Conservation (phyloP, 2,113 vertebrate genomes). For the Clarias magur region DNA sequence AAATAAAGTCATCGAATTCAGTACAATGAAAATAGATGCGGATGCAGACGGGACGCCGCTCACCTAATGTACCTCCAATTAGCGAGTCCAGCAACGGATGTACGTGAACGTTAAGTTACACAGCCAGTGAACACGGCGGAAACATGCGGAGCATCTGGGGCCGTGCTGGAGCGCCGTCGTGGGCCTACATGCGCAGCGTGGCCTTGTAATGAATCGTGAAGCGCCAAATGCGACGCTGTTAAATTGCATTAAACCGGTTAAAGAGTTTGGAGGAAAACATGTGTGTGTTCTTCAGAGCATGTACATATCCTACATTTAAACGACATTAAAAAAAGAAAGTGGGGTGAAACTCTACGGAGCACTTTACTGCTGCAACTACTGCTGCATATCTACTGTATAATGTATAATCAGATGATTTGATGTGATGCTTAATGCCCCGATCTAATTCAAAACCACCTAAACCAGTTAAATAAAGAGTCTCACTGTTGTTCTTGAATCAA, state of each 20-base stretch:
- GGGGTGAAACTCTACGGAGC: neutral
- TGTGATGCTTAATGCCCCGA: neutral
- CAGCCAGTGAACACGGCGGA: constrained; percentile 58
- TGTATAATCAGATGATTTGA: neutral
- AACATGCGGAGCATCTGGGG: constrained; percentile 57
- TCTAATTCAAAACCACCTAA: neutral
- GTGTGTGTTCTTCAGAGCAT: neutral
- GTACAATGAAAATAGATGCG: constrained; percentile 41
- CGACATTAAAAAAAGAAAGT: neutral
- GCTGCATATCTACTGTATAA: neutral
- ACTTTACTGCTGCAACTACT: neutral
- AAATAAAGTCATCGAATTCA: constrained; percentile 37
- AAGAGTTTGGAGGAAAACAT: constrained; percentile 30
- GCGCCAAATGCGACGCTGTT: constrained; percentile 56
- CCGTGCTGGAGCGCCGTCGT: neutral
- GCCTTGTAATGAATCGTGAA: constrained; percentile 56
- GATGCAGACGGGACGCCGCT: constrained; percentile 43
- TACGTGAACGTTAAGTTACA: constrained; percentile 43
- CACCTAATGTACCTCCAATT: constrained; percentile 34
- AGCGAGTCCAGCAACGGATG: constrained; percentile 33
- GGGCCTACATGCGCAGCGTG: constrained; percentile 8
- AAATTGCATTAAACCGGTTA: constrained; percentile 61
- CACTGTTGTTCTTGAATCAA: neutral
- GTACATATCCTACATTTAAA: constrained; percentile 13
- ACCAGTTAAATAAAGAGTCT: neutral